Percentiles rank a stretch among this genome's conserved stretches.
Conservation (phyloP, 2,113 vertebrate genomes). For the Euleptes europaea region DNA sequence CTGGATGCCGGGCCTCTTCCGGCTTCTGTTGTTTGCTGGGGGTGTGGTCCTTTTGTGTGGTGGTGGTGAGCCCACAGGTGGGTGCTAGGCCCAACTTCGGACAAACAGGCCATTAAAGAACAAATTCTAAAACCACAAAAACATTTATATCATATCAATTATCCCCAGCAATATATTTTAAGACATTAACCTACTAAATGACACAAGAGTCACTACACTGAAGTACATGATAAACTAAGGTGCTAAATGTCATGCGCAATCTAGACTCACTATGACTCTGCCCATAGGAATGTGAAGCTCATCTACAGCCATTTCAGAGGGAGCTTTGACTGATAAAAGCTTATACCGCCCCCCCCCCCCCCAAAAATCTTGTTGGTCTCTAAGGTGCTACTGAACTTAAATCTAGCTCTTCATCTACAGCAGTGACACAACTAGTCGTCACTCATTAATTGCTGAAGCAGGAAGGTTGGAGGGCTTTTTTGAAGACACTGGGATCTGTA, state of each 20-base stretch:
- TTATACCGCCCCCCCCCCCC: too few species aligned
- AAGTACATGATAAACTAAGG: background rate
- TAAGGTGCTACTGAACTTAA: too few species aligned
- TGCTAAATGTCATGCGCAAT: background rate
- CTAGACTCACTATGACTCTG: background rate
- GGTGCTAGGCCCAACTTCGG: too few species aligned
- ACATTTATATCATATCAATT: fast-evolving
- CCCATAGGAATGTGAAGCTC: background rate
- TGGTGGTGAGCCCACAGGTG: too few species aligned
- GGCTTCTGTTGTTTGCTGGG: too few species aligned
- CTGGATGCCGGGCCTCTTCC: too few species aligned
- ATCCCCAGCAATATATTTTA: background rate
- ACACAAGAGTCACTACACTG: background rate
- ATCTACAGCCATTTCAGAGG: background rate
- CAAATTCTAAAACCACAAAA: background rate
- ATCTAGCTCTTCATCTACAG: background rate
- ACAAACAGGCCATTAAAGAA: background rate
- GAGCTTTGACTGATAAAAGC: too few species aligned
- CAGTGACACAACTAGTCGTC: background rate
- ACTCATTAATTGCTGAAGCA: background rate
- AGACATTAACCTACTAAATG: background rate
- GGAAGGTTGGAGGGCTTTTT: background rate
- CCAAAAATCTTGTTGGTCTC: too few species aligned
- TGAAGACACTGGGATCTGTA: background rate
- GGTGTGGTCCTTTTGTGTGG: too few species aligned